phyloP scores from a whole-genome alignment of 1,140 invertebrate genomes.

The Gonioctena quinquepunctata region DNA sequence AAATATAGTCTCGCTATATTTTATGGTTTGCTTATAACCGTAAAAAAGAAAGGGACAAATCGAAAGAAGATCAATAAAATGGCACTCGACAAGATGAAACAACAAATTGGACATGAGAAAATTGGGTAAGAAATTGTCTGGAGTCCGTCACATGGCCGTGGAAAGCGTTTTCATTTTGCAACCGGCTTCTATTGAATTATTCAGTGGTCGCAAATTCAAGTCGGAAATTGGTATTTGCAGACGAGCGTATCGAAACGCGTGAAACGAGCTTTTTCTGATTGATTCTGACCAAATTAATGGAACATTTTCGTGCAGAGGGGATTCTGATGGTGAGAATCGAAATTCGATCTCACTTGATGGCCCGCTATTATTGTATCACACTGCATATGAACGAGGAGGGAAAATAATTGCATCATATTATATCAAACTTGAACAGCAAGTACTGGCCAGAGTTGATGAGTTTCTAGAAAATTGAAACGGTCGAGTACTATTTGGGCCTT shows the following conservation, averaged over 20 bases:
- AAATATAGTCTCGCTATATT: not conserved
- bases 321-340: not conserved
- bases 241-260: constrained; percentile 22
- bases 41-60: constrained; percentile 24
- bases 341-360: too few relatives aligned
- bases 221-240: constrained; percentile 17
- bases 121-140: constrained; percentile 30
- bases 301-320: not conserved
- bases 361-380: too few relatives aligned
- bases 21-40: not conserved
- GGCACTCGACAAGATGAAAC: constrained; percentile 33
- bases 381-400: too few relatives aligned
- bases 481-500: too few relatives aligned
- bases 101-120: constrained; percentile 32
- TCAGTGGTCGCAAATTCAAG: constrained; percentile 22
- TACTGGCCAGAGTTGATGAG: too few relatives aligned
- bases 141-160: constrained; percentile 12
- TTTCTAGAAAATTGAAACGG: too few relatives aligned
- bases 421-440: too few relatives aligned
- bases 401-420: too few relatives aligned
- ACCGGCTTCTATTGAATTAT: constrained; percentile 23
- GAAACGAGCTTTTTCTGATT: not conserved
- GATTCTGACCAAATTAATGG: not conserved
- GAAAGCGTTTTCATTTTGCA: constrained; percentile 9
- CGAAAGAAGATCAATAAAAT: constrained; percentile 29